phyloP scores from a whole-genome alignment of 2,888 invertebrate genomes.

The Xestoiulus laeticollis region DNA sequence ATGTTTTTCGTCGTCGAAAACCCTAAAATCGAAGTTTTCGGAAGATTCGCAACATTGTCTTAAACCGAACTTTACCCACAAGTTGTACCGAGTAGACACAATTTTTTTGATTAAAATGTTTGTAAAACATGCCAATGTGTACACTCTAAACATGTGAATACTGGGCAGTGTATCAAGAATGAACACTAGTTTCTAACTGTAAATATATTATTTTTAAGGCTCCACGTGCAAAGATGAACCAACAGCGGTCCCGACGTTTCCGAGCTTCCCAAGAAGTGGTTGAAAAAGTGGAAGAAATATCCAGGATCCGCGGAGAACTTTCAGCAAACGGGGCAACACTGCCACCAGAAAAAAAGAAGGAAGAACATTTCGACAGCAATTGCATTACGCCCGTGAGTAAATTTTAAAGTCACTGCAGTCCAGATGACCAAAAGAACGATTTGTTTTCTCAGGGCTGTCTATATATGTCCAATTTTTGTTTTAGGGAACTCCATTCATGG shows the following conservation, averaged over 20 bases:
- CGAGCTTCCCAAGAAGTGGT: slow-evolving; percentile 93
- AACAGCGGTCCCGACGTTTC: slow-evolving; percentile 95
- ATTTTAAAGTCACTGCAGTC: background rate
- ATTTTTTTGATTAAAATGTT: too few relatives aligned
- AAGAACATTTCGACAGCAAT: slow-evolving; percentile 97
- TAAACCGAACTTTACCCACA: too few relatives aligned
- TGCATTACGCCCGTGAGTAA: slow-evolving; percentile 88
- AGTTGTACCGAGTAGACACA: too few relatives aligned
- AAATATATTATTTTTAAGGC: slow-evolving; percentile 69
- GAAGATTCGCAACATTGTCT: too few relatives aligned
- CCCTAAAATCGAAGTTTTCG: too few relatives aligned
- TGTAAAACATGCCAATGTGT: too few relatives aligned
- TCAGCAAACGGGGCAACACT: slow-evolving; percentile 74
- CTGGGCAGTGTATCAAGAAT: too few relatives aligned
- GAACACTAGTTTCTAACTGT: too few relatives aligned
- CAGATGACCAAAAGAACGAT: background rate
- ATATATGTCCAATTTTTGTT: slow-evolving; percentile 52
- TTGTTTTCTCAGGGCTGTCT: background rate
- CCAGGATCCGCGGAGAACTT: slow-evolving; percentile 79
- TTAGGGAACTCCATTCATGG: slow-evolving; percentile 97
- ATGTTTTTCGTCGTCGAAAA: too few relatives aligned
- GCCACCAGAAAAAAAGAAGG: slow-evolving; percentile 88
- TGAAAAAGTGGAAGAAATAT: slow-evolving; percentile 88
- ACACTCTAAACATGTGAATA: too few relatives aligned
- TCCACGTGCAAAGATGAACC: slow-evolving; percentile 99